Conservation (phyloP, 2,888 invertebrate genomes). For the Thera obeliscata region DNA sequence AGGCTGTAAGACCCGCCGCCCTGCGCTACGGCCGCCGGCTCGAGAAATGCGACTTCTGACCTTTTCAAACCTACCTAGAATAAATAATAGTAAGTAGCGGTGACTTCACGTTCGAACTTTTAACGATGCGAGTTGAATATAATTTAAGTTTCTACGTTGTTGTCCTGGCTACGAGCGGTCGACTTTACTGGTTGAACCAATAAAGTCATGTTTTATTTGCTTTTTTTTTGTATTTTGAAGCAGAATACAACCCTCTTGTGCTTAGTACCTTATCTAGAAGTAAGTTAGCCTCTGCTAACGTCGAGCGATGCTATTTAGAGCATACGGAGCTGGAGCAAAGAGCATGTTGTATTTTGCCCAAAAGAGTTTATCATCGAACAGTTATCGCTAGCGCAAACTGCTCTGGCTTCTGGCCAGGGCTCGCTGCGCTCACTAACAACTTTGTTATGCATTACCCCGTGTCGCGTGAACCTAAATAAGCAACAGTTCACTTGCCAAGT, state of each 20-base stretch:
- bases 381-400: constrained; percentile 55
- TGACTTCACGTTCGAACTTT: constrained; percentile 42
- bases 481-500: constrained; percentile 77
- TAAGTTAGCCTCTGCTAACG: constrained; percentile 6
- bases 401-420: constrained; percentile 64
- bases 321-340: constrained; percentile 15
- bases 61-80: constrained; percentile 11
- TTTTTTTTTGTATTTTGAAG: constrained; percentile 4
- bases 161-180: constrained; percentile 15
- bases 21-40: neutral
- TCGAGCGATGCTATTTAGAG: constrained; percentile 2
- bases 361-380: constrained; percentile 58
- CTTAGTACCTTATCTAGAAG: neutral
- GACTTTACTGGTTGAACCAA: constrained; percentile 25
- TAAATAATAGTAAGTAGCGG: constrained; percentile 14
- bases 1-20: constrained; percentile 32
- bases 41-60: constrained; percentile 44
- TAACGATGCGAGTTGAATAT: constrained; percentile 46
- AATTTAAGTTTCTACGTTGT: constrained; percentile 27
- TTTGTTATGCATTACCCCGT: constrained; percentile 78
- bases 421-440: constrained; percentile 66
- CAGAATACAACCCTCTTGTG: neutral
- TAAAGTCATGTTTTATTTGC: neutral
- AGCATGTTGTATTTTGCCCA: constrained; percentile 30
- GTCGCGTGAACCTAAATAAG: constrained; percentile 75